Evolutionary conservation across 2,888 invertebrate species (phyloP).

Genomic region (Myopa tessellatipennis): DNA sequence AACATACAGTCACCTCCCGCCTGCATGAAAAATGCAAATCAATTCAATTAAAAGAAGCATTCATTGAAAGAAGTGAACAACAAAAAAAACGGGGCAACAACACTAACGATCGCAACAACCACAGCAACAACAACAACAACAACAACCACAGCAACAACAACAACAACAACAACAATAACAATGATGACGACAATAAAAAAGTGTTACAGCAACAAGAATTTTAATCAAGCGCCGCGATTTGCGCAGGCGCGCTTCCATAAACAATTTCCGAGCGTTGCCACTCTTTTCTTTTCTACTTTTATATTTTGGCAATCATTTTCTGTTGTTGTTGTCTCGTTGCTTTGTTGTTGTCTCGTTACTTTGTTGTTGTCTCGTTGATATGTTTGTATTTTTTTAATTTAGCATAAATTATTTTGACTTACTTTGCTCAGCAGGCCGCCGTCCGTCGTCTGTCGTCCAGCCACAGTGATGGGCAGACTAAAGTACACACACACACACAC

Average conservation of each 20-base stretch:
- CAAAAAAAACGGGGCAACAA: conserved; percentile 13
- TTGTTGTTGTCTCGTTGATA: background rate
- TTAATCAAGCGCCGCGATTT: conserved; percentile 57
- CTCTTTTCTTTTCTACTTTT: conserved; percentile 6
- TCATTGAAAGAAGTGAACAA: conserved; percentile 49
- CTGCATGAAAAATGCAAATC: conserved; percentile 67
- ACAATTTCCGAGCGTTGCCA: conserved; percentile 31
- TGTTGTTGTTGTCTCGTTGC: background rate
- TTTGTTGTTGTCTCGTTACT: background rate
- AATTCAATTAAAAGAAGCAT: conserved; percentile 63
- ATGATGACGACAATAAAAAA: conserved; percentile 46
- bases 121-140: conserved; percentile 49
- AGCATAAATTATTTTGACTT: conserved; percentile 44
- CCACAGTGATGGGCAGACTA: background rate
- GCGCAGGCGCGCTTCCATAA: conserved; percentile 34
- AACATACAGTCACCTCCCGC: conserved; percentile 50
- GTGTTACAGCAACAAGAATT: conserved; percentile 67
- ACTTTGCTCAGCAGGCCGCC: conserved; percentile 25
- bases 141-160: conserved; percentile 56
- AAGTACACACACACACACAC: background rate
- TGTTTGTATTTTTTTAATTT: conserved; percentile 27
- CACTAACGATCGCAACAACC: conserved; percentile 32
- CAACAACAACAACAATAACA: conserved; percentile 55
- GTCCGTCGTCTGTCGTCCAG: background rate
- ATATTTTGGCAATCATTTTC: background rate